Conservation (phyloP, 1,140 invertebrate genomes). For the Apis dorsata region DNA sequence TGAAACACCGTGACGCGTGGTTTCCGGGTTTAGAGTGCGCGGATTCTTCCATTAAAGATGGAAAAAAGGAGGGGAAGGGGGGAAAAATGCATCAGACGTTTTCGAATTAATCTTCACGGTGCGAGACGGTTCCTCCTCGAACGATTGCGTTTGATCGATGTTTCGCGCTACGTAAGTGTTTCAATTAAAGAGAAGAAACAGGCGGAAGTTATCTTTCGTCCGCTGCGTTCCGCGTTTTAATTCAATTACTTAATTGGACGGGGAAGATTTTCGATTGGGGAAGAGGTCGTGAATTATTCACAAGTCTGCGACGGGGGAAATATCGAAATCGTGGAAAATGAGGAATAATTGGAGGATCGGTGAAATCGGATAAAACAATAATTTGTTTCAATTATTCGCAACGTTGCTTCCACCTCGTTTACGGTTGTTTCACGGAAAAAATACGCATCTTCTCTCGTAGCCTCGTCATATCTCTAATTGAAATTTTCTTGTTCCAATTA, state of each 20-base stretch:
- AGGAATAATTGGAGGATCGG: conserved; percentile 5
- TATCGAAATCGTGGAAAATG: neutral
- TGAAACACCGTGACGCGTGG: neutral
- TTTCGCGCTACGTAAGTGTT: neutral
- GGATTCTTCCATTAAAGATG: neutral
- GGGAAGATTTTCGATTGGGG: conserved; percentile 10
- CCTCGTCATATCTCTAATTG: too few relatives aligned
- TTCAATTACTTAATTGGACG: conserved; percentile 33
- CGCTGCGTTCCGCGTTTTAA: conserved; percentile 1
- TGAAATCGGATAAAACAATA: neutral
- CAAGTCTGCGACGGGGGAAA: neutral
- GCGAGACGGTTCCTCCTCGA: neutral
- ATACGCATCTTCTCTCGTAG: too few relatives aligned
- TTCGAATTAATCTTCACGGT: neutral
- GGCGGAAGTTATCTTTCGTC: neutral
- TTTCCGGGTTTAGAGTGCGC: neutral
- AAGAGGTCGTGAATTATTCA: conserved; percentile 32
- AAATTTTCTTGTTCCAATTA: too few relatives aligned
- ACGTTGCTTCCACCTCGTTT: neutral
- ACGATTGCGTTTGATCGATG: neutral
- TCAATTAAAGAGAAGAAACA: neutral
- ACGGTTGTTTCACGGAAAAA: neutral
- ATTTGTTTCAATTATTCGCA: neutral
- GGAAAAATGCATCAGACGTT: neutral
- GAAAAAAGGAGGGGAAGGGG: neutral